phyloP scores from a whole-genome alignment of 2,888 invertebrate genomes.

The Callimorpha dominula region DNA sequence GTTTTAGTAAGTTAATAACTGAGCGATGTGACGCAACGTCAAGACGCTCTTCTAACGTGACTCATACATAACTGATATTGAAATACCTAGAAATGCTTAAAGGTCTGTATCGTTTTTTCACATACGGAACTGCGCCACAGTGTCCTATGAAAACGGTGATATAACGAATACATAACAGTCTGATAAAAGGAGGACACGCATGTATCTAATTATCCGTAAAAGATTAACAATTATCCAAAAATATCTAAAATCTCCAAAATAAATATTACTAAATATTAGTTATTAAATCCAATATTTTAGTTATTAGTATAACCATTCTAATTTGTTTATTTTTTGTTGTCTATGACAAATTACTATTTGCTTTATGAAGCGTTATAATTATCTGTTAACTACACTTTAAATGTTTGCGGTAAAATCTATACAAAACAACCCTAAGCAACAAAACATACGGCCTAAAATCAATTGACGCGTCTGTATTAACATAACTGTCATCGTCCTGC shows the following conservation, averaged over 20 bases:
- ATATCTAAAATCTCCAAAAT: constrained; percentile 6
- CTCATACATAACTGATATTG: no score
- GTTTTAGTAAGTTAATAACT: no score
- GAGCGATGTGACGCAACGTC: no score
- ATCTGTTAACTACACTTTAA: constrained; percentile 21
- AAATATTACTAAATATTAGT: constrained; percentile 57
- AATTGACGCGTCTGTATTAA: background rate
- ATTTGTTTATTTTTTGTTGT: constrained; percentile 55
- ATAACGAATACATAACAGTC: background rate
- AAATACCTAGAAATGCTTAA: no score
- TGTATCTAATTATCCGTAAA: constrained; percentile 3
- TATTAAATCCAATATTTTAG: constrained; percentile 68
- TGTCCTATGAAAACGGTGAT: background rate
- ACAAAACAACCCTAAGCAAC: background rate
- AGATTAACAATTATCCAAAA: constrained; percentile 3
- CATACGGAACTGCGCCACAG: no score
- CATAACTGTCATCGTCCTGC: constrained; percentile 1
- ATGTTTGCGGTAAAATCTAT: background rate
- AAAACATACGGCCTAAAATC: background rate
- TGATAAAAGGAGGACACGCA: background rate
- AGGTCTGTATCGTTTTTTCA: no score
- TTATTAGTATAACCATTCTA: constrained; percentile 45
- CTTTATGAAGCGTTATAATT: constrained; percentile 62
- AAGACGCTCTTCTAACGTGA: no score
- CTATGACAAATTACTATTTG: constrained; percentile 70